phyloP scores from a whole-genome alignment of 2,113 vertebrate species.

The Cariama cristata region DNA sequence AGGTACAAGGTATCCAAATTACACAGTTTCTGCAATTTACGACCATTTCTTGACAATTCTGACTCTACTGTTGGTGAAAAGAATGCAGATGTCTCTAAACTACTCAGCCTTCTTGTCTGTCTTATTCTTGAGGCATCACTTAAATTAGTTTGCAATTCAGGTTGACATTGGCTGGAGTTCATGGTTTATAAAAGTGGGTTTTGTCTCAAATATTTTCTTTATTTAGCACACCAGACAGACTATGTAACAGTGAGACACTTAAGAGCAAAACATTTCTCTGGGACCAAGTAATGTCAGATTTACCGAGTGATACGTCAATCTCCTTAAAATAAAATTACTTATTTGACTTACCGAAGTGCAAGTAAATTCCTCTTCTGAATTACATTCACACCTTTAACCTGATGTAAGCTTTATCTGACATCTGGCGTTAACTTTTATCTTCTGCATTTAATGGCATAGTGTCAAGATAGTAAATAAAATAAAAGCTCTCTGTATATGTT shows the following conservation, averaged over 20 bases:
- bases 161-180: not conserved
- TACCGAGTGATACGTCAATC: not conserved
- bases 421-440: not conserved
- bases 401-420: not conserved
- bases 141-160: not conserved
- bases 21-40: not conserved
- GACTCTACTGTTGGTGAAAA: not conserved
- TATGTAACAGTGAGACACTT: not conserved
- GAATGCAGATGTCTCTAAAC: not conserved
- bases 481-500: not conserved
- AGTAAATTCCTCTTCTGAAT: not conserved
- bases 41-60: not conserved
- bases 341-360: not conserved
- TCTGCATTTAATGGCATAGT: not conserved
- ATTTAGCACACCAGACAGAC: not conserved
- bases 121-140: not conserved
- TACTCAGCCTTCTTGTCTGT: not conserved
- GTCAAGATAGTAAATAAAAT: not conserved
- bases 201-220: not conserved
- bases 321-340: not conserved
- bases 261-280: not conserved
- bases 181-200: not conserved
- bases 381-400: not conserved
- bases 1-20: not conserved
- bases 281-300: not conserved